Evolutionary conservation across 1,140 invertebrate species (phyloP).

Genomic region (Lutraria rhynchaena): DNA sequence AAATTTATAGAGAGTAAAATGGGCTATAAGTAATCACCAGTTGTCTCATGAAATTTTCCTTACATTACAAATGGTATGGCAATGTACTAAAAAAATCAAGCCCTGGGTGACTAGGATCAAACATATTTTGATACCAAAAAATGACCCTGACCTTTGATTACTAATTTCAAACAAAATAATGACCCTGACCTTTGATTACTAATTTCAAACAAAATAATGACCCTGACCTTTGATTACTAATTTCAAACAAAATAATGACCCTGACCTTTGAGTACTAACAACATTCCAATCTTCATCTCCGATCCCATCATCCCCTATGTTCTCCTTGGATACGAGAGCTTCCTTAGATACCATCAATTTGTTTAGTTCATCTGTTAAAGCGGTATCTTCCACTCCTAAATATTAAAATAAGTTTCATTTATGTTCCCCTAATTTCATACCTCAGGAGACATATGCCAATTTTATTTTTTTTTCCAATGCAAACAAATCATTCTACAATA

Average conservation of each 20-base stretch:
- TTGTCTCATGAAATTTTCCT: too few relatives aligned
- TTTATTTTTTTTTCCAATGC: too few relatives aligned
- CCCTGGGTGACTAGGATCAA: too few relatives aligned
- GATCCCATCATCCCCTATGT: constrained; percentile 79
- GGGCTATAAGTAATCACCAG: too few relatives aligned
- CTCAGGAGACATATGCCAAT: too few relatives aligned
- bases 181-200: constrained; percentile 43
- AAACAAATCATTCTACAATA: too few relatives aligned
- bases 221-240: constrained; percentile 50
- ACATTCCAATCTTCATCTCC: constrained; percentile 81
- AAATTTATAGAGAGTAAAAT: too few relatives aligned
- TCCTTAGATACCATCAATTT: constrained; percentile 74
- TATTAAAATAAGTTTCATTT: too few relatives aligned
- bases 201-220: not conserved
- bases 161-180: too few relatives aligned
- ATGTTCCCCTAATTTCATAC: too few relatives aligned
- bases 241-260: not conserved
- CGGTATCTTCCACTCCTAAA: constrained; percentile 56
- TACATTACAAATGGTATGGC: not conserved
- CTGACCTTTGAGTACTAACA: constrained; percentile 66
- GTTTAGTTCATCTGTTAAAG: constrained; percentile 58
- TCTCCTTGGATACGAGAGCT: constrained; percentile 78
- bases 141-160: constrained; percentile 23
- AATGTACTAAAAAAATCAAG: too few relatives aligned
- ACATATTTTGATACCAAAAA: too few relatives aligned